Percentiles rank a stretch among this genome's conserved stretches.
These are phyloP conservation scores for Thinocorus orbignyianus DNA, from an alignment of 2,113 vertebrate genomes.

Conservation along the genomic window DNA sequence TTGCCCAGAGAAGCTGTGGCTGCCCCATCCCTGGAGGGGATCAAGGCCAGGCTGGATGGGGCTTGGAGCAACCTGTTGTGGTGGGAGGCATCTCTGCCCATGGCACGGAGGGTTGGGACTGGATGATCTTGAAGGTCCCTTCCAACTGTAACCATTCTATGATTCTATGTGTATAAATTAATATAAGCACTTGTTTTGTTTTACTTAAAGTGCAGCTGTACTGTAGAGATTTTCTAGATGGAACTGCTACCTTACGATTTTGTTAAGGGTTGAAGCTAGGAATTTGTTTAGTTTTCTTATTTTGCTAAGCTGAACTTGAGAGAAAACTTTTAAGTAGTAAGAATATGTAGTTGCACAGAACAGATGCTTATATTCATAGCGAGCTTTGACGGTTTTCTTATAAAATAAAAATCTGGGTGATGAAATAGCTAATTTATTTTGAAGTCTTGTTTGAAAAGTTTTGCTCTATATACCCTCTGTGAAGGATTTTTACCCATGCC, in stretches of 20 bases:
- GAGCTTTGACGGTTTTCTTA: not conserved
- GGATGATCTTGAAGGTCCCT: too few species aligned
- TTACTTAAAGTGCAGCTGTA: not conserved
- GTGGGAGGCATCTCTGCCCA: too few species aligned
- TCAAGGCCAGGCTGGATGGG: too few species aligned
- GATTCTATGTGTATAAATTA: not conserved
- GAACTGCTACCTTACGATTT: not conserved
- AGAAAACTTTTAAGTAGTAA: not conserved
- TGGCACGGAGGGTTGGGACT: too few species aligned
- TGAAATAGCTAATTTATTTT: not conserved
- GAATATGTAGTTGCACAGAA: not conserved
- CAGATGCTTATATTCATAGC: not conserved
- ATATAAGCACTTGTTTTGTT: not conserved
- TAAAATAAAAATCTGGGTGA: not conserved
- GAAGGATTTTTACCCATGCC: not conserved
- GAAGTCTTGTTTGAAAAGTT: not conserved
- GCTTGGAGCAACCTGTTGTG: too few species aligned
- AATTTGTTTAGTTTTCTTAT: not conserved
- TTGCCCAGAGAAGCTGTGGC: too few species aligned
- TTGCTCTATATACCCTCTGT: not conserved
- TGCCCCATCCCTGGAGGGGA: too few species aligned
- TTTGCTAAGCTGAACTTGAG: not conserved
- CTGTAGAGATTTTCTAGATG: not conserved
- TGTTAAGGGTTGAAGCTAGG: not conserved
- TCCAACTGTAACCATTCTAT: too few species aligned